These are phyloP conservation scores for Onchidella celtica DNA, from an alignment of 2,888 invertebrate species.

Conservation along the genomic window DNA sequence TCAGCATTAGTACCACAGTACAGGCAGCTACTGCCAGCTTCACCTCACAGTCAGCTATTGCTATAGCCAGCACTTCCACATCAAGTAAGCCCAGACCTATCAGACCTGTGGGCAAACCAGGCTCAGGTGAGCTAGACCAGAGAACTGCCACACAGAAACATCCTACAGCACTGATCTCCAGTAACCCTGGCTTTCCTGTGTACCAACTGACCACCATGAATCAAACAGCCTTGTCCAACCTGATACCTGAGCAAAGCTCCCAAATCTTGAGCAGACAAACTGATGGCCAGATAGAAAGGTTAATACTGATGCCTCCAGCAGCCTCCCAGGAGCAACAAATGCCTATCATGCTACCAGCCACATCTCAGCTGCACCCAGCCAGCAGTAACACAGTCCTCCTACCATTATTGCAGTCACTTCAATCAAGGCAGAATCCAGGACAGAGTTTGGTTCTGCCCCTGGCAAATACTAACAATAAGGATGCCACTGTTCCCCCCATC, in stretches of 20 bases:
- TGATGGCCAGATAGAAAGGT: too few species aligned
- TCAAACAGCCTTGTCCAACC: not conserved
- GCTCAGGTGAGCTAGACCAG: not conserved
- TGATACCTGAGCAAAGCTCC: not conserved
- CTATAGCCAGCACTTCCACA: not conserved
- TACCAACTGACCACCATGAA: conserved; percentile 12
- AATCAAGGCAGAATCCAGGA: too few species aligned
- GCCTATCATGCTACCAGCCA: not conserved
- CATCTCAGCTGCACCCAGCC: too few species aligned
- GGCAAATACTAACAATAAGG: too few species aligned
- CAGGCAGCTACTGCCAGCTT: too few species aligned
- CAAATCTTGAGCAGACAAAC: too few species aligned
- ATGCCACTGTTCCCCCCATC: too few species aligned
- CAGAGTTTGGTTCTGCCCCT: too few species aligned
- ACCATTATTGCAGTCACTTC: too few species aligned
- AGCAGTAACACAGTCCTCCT: not conserved
- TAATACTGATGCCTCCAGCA: too few species aligned
- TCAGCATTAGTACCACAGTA: not conserved
- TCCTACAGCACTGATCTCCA: conserved; percentile 19
- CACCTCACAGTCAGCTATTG: conserved; percentile 23
- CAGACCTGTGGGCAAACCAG: not conserved
- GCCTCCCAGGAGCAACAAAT: not conserved
- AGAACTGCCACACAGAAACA: not conserved
- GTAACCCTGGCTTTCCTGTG: conserved; percentile 33
- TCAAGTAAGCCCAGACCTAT: conserved; percentile 24